Evolutionary conservation across 2,113 vertebrate species (phyloP), one percentile per base, ranked within the genome.

Genomic region (Myxocyprinus asiaticus): DNA sequence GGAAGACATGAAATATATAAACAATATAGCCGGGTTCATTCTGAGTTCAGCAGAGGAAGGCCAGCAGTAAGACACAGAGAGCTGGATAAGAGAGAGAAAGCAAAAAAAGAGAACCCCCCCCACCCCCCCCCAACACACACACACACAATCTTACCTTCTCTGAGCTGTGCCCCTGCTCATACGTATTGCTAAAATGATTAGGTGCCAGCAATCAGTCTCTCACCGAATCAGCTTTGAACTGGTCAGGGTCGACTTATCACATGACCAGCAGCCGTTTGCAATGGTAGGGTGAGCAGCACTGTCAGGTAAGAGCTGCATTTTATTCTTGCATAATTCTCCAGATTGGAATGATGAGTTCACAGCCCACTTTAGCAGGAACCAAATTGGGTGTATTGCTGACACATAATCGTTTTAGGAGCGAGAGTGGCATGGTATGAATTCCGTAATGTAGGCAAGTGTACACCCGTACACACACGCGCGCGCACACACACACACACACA

Each of bases 131-230:
- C n/a, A n/a, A n/a, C n/a, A n/a, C n/a, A n/a, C n/a, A n/a, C n/a
- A 69, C 22, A 43, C 58, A 51, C 55, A 48, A n/a, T n/a, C 42
- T 73, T 68, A 47, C 62, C 67, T 47, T 8, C 3, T 12, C 51
- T 11, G 44, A 85, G 71, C 82, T 89, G 53, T 85, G 86, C 70
- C 67, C 68, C 82, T 81, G 71, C 86, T 87, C 63, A 85, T 87
- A 89, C 83, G 87, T 92, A 88, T 87, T 86, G 85, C 90, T 90
- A 89, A 92, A 92, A 90, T 92, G 89, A 91, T 93, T 91, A 90
- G 88, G 90, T 90, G 88, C 91, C 89, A 89, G 88, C 86, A 87
- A 90, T 90, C 88, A 87, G 80, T 85, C 90, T 81, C 83, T 85
- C 85, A 84, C 86, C 83, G 85, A 88, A 90, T 89, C 89, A 89